A percentile compares a stretch with the other conserved stretches of the same genome.
Evolutionary conservation across 2,797 vertebrate species (phyloP).

Genomic region (Falco biarmicus): DNA sequence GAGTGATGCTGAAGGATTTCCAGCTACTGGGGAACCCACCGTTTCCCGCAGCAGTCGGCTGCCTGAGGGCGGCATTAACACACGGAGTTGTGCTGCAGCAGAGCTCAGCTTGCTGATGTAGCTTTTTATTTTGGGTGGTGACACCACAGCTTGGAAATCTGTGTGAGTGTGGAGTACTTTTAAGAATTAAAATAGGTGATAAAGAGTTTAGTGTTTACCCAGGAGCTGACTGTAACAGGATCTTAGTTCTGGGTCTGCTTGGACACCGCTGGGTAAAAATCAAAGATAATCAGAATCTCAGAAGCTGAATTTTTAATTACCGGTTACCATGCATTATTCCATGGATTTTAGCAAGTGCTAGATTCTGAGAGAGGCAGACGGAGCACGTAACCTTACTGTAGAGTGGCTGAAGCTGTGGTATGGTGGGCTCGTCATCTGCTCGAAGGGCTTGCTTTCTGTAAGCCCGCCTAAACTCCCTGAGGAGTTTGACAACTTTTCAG

Average conservation of each 20-base stretch:
- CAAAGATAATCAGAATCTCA: background rate
- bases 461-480: background rate
- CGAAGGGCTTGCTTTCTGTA: background rate
- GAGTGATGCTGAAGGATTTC: background rate
- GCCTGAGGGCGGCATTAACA: background rate
- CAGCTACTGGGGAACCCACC: rapidly evolving
- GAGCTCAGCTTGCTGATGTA: background rate
- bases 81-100: background rate
- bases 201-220: background rate
- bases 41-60: background rate
- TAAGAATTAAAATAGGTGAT: background rate
- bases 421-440: background rate
- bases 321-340: rapidly evolving
- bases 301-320: background rate
- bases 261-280: background rate
- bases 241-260: background rate
- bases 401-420: background rate
- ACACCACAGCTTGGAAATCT: background rate
- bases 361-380: background rate
- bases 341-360: background rate
- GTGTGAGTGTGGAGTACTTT: background rate
- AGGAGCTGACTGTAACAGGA: background rate
- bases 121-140: background rate
- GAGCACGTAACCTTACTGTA: too few species aligned
- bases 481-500: background rate